These are phyloP conservation scores for Corythornis madagascariensis DNA, from an alignment of 2,113 vertebrate genomes.

Conservation along the genomic window DNA sequence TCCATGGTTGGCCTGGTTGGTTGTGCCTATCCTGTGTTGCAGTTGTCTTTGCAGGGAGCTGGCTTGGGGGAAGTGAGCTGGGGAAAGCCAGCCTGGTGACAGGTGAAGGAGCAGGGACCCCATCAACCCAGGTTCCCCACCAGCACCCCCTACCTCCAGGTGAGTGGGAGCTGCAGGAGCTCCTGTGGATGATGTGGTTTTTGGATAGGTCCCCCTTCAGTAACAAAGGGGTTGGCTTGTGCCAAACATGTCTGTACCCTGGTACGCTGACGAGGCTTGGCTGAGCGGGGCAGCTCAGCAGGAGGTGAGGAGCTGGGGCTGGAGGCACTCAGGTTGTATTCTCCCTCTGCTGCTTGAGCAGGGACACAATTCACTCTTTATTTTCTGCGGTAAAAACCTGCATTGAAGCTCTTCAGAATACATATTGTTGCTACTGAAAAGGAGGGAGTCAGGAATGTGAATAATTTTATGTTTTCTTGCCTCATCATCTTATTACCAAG, in stretches of 20 bases:
- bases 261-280: not conserved
- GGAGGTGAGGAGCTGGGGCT: not conserved
- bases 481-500: not conserved
- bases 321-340: not conserved
- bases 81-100: not conserved
- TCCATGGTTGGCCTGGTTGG: fast-evolving
- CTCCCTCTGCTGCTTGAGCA: not conserved
- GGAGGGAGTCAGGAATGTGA: not conserved
- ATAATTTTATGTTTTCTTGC: not conserved
- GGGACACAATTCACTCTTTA: not conserved
- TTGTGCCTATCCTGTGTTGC: not conserved
- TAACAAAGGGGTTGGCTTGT: not conserved
- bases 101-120: not conserved
- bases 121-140: fast-evolving
- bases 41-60: not conserved
- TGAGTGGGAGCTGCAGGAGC: not conserved
- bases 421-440: not conserved
- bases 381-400: conserved; percentile 29
- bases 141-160: not conserved
- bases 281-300: not conserved
- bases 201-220: not conserved
- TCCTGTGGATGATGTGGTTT: not conserved
- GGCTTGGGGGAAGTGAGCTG: not conserved
- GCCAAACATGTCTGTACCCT: not conserved
- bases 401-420: not conserved